Base-by-base conservation (phyloP, 2,888 invertebrate species). In the Oegoconia quadripuncta region DNA sequence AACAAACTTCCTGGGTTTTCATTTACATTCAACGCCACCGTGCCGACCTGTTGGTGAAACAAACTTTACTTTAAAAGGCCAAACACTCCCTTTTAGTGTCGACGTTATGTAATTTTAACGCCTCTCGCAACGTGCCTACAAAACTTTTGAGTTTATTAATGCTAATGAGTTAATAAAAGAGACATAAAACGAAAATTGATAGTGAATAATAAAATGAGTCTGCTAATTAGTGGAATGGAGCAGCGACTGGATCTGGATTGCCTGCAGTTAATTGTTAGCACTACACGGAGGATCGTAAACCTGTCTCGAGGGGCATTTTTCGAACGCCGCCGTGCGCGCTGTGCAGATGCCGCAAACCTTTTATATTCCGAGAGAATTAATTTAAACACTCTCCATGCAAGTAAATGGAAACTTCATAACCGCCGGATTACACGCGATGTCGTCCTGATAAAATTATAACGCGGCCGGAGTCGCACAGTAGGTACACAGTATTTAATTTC, bases 401-500 rank as follows among this genome's bases (percentile, higher is more conserved):
- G 27, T 37, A 39, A 48, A 44, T 43, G 48, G 45, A 51, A 55
- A 54, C 46, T 53, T 55, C 42, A 52, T 50, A 57, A 50, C 51
- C 51, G 43, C 50, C 39, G 39, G 47, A 45, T 46, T 50, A 56
- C 53, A 59, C 46, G 46, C 52, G 47, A 52, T 41, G 42, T 40
- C 39, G 42, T 40, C 39, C 39, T 55, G 55, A 63, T 65, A 58
- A 64, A 65, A 74, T 71, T 68, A 67, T 60, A 64, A 58, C 55
- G 59, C 64, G 58, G 60, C 57, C 50, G 48, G 55, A 64, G 63
- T 64, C 53, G 44, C 57, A 60, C 59, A 50, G 65, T 64, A 66
- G 49, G 65, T 64, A 66, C 73, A 73, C 69, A 69, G 63, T 73
- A 69, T 78, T 77, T 78, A 80, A 80, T 82, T 75, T 76, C 77